Base-by-base conservation (phyloP, 1,140 invertebrate genomes). In the Panagrolaimus sp. region DNA sequence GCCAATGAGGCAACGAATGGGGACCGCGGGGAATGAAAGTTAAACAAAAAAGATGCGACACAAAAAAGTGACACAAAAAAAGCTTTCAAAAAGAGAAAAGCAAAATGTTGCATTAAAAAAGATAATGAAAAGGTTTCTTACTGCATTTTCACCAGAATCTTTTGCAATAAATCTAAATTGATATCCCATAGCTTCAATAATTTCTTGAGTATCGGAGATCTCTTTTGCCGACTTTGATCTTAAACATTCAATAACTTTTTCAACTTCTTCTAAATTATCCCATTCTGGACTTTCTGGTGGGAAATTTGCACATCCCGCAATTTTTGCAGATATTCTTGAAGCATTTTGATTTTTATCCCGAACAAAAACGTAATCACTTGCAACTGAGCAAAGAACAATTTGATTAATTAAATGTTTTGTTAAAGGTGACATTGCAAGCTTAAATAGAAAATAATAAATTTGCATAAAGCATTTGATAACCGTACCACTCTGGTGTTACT, bases 1-100 rank as follows among this genome's bases (percentile, higher is more conserved):
- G 74, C 74, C 74, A 75, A 75, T 75, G 71, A 75, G 73, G 73
- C 73, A 66, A 17, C 48, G 14, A 55, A n/a, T 4, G 32, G 7
- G 7, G 32, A 4, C 15, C 17, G 1, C 52, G 10, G 5, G 52
- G 17, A 58, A 58, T n/a, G 8, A 58, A 28, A 21, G 21, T 5
- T 0, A 58, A 58, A 58, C 9, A 55, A 21, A 38, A 38, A 7
- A 38, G 32, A 38, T 38, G 32, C 32, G 32, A 38, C 32, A 38
- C n/a, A n/a, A n/a, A n/a, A n/a, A n/a, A n/a, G n/a, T n/a, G n/a
- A n/a, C n/a, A n/a, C n/a, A n/a, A n/a, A n/a, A n/a, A n/a, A n/a
- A n/a, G n/a, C n/a, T n/a, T n/a, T n/a, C n/a, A n/a, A n/a, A n/a
- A 52, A 4, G n/a, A n/a, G n/a, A n/a, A n/a, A n/a, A n/a, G 7